These are phyloP conservation scores for Platerodrilus igneus DNA, from an alignment of 2,888 invertebrate species.

Conservation along the genomic window DNA sequence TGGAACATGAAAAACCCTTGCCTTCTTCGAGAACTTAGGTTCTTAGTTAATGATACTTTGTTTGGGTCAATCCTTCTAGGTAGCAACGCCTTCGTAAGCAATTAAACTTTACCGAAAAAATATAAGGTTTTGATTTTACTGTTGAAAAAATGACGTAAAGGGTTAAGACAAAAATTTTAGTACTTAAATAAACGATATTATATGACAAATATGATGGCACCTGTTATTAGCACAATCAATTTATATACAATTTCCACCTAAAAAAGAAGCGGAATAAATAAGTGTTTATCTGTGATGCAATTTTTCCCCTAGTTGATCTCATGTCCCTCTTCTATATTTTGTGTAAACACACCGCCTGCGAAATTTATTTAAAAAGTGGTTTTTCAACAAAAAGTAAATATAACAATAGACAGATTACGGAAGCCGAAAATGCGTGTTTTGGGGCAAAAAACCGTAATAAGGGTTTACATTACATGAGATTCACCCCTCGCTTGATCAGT, in stretches of 20 bases:
- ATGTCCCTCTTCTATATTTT: slow-evolving; percentile 42
- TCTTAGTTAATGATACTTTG: too few species aligned
- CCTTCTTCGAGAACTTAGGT: too few species aligned
- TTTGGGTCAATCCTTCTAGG: too few species aligned
- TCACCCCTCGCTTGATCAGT: slow-evolving; percentile 15
- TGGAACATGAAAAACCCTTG: too few species aligned
- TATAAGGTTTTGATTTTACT: too few species aligned
- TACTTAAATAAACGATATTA: too few species aligned
- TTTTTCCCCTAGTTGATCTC: slow-evolving; percentile 32
- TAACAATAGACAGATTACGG: slow-evolving; percentile 26
- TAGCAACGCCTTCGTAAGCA: too few species aligned
- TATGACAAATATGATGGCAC: too few species aligned
- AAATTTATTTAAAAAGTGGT: slow-evolving; percentile 35
- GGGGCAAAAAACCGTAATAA: slow-evolving; percentile 43
- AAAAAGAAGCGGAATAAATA: slow-evolving; percentile 15
- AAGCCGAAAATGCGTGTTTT: slow-evolving; percentile 37
- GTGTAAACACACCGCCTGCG: slow-evolving; percentile 45
- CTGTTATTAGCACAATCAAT: slow-evolving; percentile 19
- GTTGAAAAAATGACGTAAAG: too few species aligned
- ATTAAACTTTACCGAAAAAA: too few species aligned
- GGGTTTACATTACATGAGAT: slow-evolving; percentile 41
- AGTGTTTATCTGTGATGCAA: slow-evolving; percentile 18
- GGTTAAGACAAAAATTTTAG: too few species aligned
- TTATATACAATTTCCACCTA: slow-evolving; percentile 16
- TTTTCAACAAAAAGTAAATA: slow-evolving; percentile 29